Conservation (phyloP, 2,113 vertebrate genomes). For the Irena cyanogastra region DNA sequence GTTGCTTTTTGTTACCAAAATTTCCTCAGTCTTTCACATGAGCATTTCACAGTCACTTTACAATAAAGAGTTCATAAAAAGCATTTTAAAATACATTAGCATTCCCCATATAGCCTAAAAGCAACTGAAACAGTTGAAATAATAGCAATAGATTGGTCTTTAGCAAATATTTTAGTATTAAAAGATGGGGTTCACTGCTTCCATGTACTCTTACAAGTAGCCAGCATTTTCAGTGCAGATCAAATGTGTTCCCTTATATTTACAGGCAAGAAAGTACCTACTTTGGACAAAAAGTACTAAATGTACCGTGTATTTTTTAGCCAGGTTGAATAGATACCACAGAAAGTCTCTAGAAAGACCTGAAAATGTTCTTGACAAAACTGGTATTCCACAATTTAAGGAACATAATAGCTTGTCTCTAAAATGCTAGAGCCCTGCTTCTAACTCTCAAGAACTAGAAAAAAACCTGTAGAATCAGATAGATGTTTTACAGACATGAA, state of each 20-base stretch:
- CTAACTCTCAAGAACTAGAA: not conserved
- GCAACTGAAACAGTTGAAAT: not conserved
- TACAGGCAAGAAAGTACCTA: not conserved
- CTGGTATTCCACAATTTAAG: not conserved
- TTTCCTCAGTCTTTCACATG: not conserved
- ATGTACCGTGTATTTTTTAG: not conserved
- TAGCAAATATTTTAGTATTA: not conserved
- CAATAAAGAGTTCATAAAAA: not conserved
- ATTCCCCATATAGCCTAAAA: not conserved
- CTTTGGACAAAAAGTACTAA: not conserved
- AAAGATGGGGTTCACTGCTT: not conserved
- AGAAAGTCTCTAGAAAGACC: not conserved
- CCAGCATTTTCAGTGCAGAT: not conserved
- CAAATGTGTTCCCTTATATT: not conserved
- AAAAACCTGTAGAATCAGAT: not conserved
- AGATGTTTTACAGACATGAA: not conserved
- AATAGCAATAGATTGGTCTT: not conserved
- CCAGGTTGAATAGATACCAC: not conserved
- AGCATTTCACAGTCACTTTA: not conserved
- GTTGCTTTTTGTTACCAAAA: not conserved
- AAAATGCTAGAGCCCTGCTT: not conserved
- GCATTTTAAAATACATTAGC: not conserved
- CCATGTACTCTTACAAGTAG: not conserved
- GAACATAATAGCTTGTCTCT: not conserved
- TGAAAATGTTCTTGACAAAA: not conserved